phyloP scores from a whole-genome alignment of 2,888 invertebrate species.

The Sepioteuthis lessoniana region DNA sequence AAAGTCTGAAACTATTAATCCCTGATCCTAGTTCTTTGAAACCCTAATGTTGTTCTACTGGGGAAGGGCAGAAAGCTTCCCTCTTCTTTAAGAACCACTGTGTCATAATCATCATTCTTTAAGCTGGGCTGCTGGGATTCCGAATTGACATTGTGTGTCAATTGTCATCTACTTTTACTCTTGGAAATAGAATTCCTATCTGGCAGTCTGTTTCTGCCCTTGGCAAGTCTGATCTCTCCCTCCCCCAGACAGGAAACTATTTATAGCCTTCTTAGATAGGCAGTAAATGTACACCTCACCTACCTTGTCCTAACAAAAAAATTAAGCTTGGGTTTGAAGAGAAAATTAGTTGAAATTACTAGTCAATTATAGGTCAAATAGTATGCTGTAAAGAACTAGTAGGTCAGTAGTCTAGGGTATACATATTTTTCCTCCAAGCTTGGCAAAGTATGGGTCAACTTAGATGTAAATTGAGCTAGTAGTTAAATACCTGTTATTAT shows the following conservation, averaged over 20 bases:
- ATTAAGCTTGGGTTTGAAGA: not conserved
- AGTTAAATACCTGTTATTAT: not conserved
- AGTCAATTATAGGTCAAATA: not conserved
- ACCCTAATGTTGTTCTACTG: too few species aligned
- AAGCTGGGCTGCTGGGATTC: not conserved
- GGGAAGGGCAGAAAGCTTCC: too few species aligned
- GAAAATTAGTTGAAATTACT: not conserved
- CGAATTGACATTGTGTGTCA: too few species aligned
- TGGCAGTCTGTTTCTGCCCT: not conserved
- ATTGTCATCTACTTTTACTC: not conserved
- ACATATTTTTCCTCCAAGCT: not conserved
- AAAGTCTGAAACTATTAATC: too few species aligned
- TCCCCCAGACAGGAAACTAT: conserved; percentile 7
- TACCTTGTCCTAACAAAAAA: conserved; percentile 33
- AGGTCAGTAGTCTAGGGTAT: not conserved
- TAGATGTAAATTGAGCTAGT: not conserved
- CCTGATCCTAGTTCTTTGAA: too few species aligned
- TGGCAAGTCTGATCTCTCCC: not conserved
- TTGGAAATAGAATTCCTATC: not conserved
- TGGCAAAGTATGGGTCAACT: not conserved
- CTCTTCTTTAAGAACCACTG: too few species aligned
- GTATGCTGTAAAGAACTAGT: not conserved
- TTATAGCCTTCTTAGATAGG: not conserved
- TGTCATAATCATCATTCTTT: too few species aligned
- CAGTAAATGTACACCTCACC: not conserved